Percentiles rank a stretch among this genome's conserved stretches.
Evolutionary conservation across 2,797 vertebrate species (phyloP).

Genomic region (Pampus argenteus): DNA sequence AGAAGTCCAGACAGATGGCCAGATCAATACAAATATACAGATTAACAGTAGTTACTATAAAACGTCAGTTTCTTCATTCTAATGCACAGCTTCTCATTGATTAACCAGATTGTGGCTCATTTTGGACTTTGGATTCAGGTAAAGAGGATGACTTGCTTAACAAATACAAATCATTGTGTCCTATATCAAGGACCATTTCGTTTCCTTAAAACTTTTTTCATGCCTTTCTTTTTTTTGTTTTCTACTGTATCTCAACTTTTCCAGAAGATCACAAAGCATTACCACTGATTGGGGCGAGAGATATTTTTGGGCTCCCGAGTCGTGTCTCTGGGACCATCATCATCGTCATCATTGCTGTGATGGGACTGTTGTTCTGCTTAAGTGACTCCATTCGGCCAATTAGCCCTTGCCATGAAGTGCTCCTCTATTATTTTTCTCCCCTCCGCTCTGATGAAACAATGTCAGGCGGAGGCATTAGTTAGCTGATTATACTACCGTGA

Average conservation of each 20-base stretch:
- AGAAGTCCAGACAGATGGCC: too few relatives aligned
- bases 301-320: constrained; percentile 37
- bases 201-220: constrained; percentile 18
- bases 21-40: too few relatives aligned
- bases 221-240: background rate
- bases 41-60: background rate
- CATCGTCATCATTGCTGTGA: constrained; percentile 63
- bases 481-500: constrained; percentile 75
- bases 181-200: constrained; percentile 15
- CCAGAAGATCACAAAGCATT: constrained; percentile 18
- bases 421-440: constrained; percentile 66
- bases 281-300: constrained; percentile 2
- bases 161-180: constrained; percentile 27
- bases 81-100: constrained; percentile 17
- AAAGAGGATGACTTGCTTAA: background rate
- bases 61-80: background rate
- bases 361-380: constrained; percentile 75
- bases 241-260: background rate
- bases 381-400: constrained; percentile 81
- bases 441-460: constrained; percentile 67
- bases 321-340: constrained; percentile 48
- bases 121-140: background rate
- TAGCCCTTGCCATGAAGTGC: constrained; percentile 67
- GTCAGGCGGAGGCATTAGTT: constrained; percentile 80
- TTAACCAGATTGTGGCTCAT: background rate